Conservation (phyloP, 2,888 invertebrate species). For the Hypercompe scribonia region DNA sequence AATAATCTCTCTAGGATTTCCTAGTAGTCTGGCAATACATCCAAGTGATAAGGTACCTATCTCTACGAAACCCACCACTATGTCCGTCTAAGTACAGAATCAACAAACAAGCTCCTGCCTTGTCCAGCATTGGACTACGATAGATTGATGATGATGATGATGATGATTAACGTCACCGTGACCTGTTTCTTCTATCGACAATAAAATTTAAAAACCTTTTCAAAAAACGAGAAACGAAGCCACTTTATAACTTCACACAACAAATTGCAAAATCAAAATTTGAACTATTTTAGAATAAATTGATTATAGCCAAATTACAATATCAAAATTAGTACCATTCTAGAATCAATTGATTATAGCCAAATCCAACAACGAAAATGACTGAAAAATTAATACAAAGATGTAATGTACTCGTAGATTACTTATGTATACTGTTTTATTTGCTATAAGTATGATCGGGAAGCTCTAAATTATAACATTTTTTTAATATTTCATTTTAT, state of each 20-base stretch:
- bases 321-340: background rate
- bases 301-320: background rate
- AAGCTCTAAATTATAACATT: background rate
- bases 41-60: too few species aligned
- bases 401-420: too few species aligned
- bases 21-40: too few species aligned
- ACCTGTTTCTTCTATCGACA: background rate
- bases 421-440: background rate
- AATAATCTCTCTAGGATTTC: too few species aligned
- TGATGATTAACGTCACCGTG: too few species aligned
- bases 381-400: background rate
- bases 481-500: background rate
- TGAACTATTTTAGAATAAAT: background rate
- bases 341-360: background rate
- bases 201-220: background rate
- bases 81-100: too few species aligned
- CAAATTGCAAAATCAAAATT: background rate
- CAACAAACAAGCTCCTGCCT: too few species aligned
- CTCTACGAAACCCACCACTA: too few species aligned
- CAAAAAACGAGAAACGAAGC: background rate
- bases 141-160: too few species aligned
- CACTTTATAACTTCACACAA: background rate
- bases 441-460: background rate
- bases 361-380: too few species aligned
- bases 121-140: too few species aligned